Evolutionary conservation across 1,140 invertebrate genomes (phyloP).

Genomic region (Heliconius eleuchia): DNA sequence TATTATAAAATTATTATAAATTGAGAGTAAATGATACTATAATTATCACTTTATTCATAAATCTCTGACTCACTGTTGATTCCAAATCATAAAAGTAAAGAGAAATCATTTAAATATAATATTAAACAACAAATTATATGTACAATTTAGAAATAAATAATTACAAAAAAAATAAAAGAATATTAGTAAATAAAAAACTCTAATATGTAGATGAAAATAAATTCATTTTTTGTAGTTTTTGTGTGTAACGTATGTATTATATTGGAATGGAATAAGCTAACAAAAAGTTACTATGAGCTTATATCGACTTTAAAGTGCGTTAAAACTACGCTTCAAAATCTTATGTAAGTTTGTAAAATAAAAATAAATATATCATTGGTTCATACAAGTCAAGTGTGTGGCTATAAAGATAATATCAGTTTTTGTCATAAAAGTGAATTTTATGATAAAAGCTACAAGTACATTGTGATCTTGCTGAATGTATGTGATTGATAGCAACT

Average conservation of each 20-base stretch:
- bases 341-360: background rate
- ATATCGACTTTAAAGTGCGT: slow-evolving; percentile 19
- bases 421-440: background rate
- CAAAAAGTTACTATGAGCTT: slow-evolving; percentile 37
- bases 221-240: slow-evolving; percentile 43
- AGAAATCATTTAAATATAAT: slow-evolving; percentile 59
- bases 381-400: background rate
- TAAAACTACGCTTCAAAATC: background rate
- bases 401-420: background rate
- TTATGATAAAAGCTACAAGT: background rate
- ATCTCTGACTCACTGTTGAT: slow-evolving; percentile 23
- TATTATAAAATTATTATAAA: slow-evolving; percentile 43
- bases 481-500: background rate
- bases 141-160: slow-evolving; percentile 79
- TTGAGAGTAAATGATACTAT: slow-evolving; percentile 4
- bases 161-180: slow-evolving; percentile 55
- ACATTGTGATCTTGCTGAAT: background rate
- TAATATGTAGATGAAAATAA: slow-evolving; percentile 47
- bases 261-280: slow-evolving; percentile 56
- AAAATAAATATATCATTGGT: background rate
- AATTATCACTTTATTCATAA: slow-evolving; percentile 9
- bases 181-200: slow-evolving; percentile 53
- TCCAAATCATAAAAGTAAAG: slow-evolving; percentile 46
- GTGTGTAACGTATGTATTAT: slow-evolving; percentile 39
- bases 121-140: slow-evolving; percentile 79